These are phyloP conservation scores for Nowickia ferox DNA, from an alignment of 2,888 invertebrate species.

Conservation along the genomic window DNA sequence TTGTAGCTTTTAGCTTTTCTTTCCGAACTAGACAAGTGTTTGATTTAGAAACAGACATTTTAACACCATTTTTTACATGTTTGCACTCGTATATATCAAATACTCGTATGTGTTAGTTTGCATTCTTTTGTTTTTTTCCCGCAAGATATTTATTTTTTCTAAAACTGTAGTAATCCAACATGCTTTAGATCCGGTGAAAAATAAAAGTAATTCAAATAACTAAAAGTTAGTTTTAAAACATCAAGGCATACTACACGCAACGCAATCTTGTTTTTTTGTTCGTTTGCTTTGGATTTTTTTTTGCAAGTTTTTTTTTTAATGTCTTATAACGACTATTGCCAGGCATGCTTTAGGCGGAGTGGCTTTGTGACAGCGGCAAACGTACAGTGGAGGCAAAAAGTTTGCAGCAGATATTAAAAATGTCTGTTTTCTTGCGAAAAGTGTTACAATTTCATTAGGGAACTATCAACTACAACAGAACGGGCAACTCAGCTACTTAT, in stretches of 20 bases:
- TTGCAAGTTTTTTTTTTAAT: not conserved
- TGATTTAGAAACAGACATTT: constrained; percentile 64
- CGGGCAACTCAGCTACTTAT: no score
- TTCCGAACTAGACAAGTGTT: constrained; percentile 26
- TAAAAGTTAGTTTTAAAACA: constrained; percentile 62
- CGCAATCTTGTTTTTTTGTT: constrained; percentile 62
- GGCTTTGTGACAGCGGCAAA: not conserved
- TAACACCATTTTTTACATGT: constrained; percentile 67
- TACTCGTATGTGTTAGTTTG: constrained; percentile 44
- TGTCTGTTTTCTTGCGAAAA: not conserved
- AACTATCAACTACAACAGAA: no score
- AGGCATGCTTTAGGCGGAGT: constrained; percentile 20
- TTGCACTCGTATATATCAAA: constrained; percentile 33
- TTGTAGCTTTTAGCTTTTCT: constrained; percentile 6
- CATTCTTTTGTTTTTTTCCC: constrained; percentile 6
- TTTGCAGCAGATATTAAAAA: not conserved
- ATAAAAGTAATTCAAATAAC: constrained; percentile 71
- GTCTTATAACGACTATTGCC: constrained; percentile 21
- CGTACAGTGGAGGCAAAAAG: constrained; percentile 22
- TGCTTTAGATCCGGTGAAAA: constrained; percentile 70
- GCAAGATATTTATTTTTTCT: constrained; percentile 18
- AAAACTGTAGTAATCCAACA: constrained; percentile 48
- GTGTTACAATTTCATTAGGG: no score
- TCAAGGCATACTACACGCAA: constrained; percentile 64
- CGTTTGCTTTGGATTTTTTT: constrained; percentile 14